Conservation (phyloP, 2,888 invertebrate species). For the Epinotia demarniana region DNA sequence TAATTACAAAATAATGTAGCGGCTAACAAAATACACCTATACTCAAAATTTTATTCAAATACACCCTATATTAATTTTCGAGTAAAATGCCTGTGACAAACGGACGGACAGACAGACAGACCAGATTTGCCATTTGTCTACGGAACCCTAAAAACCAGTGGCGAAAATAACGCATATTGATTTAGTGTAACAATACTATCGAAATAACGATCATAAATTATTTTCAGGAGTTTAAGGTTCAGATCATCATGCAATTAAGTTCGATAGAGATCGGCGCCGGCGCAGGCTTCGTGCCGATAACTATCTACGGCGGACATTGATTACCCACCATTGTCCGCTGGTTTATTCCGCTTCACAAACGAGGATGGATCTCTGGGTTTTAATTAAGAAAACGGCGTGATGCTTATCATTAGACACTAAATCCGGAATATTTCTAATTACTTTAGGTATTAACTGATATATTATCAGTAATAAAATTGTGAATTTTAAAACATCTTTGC, state of each 20-base stretch:
- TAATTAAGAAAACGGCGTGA: conserved; percentile 57
- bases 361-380: conserved; percentile 52
- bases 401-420: conserved; percentile 50
- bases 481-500: neutral
- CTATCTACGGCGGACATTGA: conserved; percentile 56
- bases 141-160: too few relatives aligned
- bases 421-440: conserved; percentile 1
- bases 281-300: conserved; percentile 61
- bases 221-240: conserved; percentile 32
- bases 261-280: conserved; percentile 36
- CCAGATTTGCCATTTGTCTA: too few relatives aligned
- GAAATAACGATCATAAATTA: conserved; percentile 14
- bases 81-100: too few relatives aligned
- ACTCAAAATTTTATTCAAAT: too few relatives aligned
- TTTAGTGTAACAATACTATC: neutral
- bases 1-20: too few relatives aligned
- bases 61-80: too few relatives aligned
- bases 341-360: conserved; percentile 55
- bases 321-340: conserved; percentile 58
- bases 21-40: too few relatives aligned
- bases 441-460: neutral
- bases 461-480: neutral
- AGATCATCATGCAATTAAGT: conserved; percentile 43
- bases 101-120: too few relatives aligned
- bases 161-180: neutral